Conservation (phyloP, 2,113 vertebrate species). For the Periophthalmodon schlosseri region DNA sequence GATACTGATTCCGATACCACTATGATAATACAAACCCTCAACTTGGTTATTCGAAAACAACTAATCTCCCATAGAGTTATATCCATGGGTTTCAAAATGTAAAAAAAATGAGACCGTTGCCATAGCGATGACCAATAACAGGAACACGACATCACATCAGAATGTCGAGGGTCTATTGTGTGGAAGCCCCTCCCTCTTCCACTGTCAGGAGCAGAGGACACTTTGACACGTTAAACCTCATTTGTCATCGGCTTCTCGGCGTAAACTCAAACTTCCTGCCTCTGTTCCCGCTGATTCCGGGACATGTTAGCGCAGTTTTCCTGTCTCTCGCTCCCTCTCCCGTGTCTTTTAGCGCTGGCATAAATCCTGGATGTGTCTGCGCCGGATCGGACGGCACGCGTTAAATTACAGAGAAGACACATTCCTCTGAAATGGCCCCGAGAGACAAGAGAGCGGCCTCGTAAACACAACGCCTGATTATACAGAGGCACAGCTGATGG, state of each 20-base stretch:
- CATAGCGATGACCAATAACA: too few species aligned
- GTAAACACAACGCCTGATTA: not conserved
- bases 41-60: too few species aligned
- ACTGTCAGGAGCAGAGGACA: too few species aligned
- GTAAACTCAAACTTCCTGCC: not conserved
- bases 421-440: slow-evolving; percentile 65
- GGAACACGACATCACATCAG: not conserved
- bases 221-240: not conserved
- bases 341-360: slow-evolving; percentile 16
- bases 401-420: slow-evolving; percentile 74
- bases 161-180: not conserved
- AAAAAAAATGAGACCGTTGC: too few species aligned
- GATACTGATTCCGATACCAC: too few species aligned
- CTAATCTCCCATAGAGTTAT: too few species aligned
- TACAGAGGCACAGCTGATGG: slow-evolving; percentile 13
- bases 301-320: not conserved
- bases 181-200: not conserved
- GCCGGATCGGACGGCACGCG: slow-evolving; percentile 69
- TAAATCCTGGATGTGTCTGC: slow-evolving; percentile 52
- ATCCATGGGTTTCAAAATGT: too few species aligned
- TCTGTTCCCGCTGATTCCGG: not conserved
- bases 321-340: not conserved
- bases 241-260: not conserved
- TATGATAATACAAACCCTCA: too few species aligned
- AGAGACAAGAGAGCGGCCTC: slow-evolving; percentile 30